These are phyloP conservation scores for Urocynchramus pylzowi DNA, from an alignment of 2,113 vertebrate species.

Conservation along the genomic window DNA sequence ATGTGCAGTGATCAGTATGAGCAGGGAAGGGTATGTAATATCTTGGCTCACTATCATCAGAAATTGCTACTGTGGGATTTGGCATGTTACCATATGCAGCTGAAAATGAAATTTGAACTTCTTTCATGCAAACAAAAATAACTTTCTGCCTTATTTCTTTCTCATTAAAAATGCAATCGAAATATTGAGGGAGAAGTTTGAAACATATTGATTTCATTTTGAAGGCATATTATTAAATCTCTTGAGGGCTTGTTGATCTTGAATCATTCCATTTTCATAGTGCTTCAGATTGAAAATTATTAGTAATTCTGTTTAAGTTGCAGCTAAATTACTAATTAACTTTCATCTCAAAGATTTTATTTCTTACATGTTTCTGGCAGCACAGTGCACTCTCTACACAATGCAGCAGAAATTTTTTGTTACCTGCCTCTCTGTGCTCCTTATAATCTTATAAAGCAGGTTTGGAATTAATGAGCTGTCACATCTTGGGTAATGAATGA, in stretches of 20 bases:
- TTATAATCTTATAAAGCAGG: constrained; percentile 8
- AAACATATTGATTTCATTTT: constrained; percentile 48
- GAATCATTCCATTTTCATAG: constrained; percentile 8
- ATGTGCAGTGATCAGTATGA: constrained; percentile 5
- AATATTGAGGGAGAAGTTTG: constrained; percentile 44
- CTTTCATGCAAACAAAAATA: constrained; percentile 15
- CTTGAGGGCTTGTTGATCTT: constrained; percentile 37
- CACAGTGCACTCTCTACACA: background rate
- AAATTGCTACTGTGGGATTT: constrained; percentile 18
- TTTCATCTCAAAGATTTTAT: constrained; percentile 12
- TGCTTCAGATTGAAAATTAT: constrained; percentile 28
- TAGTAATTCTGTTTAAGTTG: constrained; percentile 39
- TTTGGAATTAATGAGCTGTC: constrained; percentile 66
- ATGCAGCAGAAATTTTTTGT: background rate
- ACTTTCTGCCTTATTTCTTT: constrained; percentile 24
- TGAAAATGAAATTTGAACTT: constrained; percentile 4
- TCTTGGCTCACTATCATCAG: background rate
- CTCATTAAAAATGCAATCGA: background rate
- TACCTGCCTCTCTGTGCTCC: background rate
- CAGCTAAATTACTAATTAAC: constrained; percentile 48
- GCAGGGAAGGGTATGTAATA: background rate
- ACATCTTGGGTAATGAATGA: constrained; percentile 39
- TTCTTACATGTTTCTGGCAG: background rate
- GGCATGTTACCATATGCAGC: constrained; percentile 4
- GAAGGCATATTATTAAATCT: constrained; percentile 38